Evolutionary conservation across 1,140 invertebrate species (phyloP), one percentile per base, ranked within the genome.

Genomic region (Drosophila yakuba): DNA sequence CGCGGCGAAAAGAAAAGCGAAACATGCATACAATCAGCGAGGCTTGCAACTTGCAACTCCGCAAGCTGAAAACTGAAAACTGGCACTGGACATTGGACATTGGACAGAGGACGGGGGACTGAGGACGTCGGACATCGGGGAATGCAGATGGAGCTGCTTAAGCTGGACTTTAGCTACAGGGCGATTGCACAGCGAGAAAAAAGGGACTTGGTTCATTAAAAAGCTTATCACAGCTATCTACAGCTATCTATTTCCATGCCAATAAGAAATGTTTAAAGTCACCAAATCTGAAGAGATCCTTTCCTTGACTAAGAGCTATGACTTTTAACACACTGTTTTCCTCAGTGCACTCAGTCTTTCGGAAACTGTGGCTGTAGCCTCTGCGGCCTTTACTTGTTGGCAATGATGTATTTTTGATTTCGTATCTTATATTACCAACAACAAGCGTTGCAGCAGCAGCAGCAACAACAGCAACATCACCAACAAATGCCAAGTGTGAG

Each of bases 381-480:
- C 47, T 50, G 62, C 52, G 48, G 61, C 32, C 68, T 80, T 66
- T 61, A 85, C 84, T 89, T 89, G 84, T 89, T 89, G 85, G 77
- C 84, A 89, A 89, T 89, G 84, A 89, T 89, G 84, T 89, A 89
- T 89, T 89, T 89, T 89, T 89, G 84, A 89, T 89, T 89, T 89
- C 85, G 85, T 89, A 89, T 89, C 84, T 89, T 89, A 89, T 89
- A 89, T 89, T 89, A 89, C 84, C 85, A 89, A 89, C 84, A 89
- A 82, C 83, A 86, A 74, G 68, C 77, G 68, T 74, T 44, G 63
- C 48, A 32, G 48, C 25, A 32, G 28, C 25, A 51, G 10, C 72
- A 71, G 39, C 66, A 76, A 61, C 64, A 75, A 71, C 60, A 61
- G 12, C 57, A 72, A 62, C 47, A 72, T 36, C 68, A 63, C 14